Evolutionary conservation across 2,888 invertebrate genomes (phyloP), one percentile per base, ranked within the genome.

Genomic region (Drosophila mimica): DNA sequence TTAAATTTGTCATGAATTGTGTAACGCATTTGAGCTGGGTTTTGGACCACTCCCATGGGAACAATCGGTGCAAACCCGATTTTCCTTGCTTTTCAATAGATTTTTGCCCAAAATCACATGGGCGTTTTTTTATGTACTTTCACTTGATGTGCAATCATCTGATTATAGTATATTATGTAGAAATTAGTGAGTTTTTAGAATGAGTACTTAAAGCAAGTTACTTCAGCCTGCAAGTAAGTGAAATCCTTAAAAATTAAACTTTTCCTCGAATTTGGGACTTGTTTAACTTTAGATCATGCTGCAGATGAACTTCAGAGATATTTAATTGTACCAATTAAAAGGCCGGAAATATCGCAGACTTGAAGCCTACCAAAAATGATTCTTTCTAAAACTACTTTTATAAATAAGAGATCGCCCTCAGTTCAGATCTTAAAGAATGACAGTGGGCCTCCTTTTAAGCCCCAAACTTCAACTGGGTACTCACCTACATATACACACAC

Each of bases 401-500:
- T 8, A 7, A 25, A 8, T 15, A 25, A 15, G 8, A 46, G 30
- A 11, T 51, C 3, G 11, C 17, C 30, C 6, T n/a, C 11, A 49
- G 11, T 20, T 31, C 33, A 15, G 25, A 36, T 11, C 7, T 43
- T 11, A 1, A 20, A 11, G 13, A 17, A 0, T 65, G 51, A n/a
- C 28, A 20, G 43, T 36, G 38, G 28, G 46, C 30, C 38, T 57
- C 30, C 38, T 57, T 57, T 51, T 46, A 17, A 34, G 17, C 11
- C 70, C 25, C 28, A 62, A 15, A 31, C 57, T 67, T 52, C 61
- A 57, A 59, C 64, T 62, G 38, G 64, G 62, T 63, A 59, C 36
- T 70, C 46, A 77, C 31, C 31, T 46, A 68, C 43, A 66, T 64
- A 70, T 64, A 53, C 60, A 76, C 56, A 69, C 52, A 68, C 59